Evolutionary conservation across 2,113 vertebrate genomes (phyloP).

Genomic region (Neomonachus schauinslandi): DNA sequence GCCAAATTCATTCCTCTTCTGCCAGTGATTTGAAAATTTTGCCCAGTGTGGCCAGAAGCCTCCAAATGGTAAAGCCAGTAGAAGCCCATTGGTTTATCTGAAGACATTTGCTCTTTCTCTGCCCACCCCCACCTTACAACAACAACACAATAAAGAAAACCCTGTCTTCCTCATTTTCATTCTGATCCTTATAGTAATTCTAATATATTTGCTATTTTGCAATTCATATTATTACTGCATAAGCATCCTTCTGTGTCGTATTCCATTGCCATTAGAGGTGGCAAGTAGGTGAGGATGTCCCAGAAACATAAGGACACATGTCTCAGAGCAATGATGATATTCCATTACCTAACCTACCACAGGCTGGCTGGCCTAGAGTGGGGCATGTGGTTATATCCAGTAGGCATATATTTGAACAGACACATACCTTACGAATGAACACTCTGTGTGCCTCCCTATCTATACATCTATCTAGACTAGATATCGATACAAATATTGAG

Average conservation of each 20-base stretch:
- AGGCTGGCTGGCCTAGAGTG: neutral
- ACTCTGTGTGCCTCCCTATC: neutral
- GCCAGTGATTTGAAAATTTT: slow-evolving; percentile 37
- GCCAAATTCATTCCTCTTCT: neutral
- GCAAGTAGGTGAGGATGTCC: neutral
- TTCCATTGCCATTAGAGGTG: neutral
- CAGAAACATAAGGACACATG: neutral
- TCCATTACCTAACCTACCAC: neutral
- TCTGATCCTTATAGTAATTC: neutral
- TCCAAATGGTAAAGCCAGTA: neutral
- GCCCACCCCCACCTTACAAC: neutral
- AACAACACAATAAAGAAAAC: neutral
- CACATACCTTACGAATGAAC: neutral
- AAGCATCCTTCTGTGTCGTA: fast-evolving
- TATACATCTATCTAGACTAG: neutral
- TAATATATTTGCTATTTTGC: neutral
- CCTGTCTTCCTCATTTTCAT: neutral
- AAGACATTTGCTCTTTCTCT: neutral
- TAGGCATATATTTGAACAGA: neutral
- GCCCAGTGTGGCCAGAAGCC: neutral
- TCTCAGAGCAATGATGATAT: neutral
- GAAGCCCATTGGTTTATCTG: neutral
- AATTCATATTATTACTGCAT: fast-evolving
- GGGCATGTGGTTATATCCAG: neutral
- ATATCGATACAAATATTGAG: too few relatives aligned